These are phyloP conservation scores for Morpho deidamia DNA, from an alignment of 2,888 invertebrate species.

Conservation along the genomic window DNA sequence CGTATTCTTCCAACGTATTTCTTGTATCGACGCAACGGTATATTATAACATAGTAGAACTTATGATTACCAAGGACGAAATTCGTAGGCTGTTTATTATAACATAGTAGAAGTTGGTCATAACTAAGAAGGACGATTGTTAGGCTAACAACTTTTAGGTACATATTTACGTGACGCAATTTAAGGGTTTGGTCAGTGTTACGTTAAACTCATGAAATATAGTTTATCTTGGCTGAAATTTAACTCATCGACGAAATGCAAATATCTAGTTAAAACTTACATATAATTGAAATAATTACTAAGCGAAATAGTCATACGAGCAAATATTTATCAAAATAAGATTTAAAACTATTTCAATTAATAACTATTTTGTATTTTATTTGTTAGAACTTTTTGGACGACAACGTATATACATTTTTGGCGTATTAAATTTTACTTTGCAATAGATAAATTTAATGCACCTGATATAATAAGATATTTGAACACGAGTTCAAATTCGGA, in stretches of 20 bases:
- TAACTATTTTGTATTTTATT: not conserved
- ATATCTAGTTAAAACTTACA: not conserved
- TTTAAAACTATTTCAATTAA: not conserved
- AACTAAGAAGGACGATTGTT: too few species aligned
- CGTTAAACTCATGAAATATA: not conserved
- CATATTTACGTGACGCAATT: too few species aligned
- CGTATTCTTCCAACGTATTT: slow-evolving; percentile 8
- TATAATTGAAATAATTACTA: not conserved
- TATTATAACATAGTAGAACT: too few species aligned
- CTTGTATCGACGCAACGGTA: not conserved
- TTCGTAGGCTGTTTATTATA: too few species aligned
- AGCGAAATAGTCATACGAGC: not conserved
- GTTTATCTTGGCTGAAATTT: slow-evolving; percentile 3
- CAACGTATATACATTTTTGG: not conserved
- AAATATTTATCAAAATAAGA: not conserved
- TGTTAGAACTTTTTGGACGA: slow-evolving; percentile 3
- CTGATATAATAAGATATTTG: not conserved
- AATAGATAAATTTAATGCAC: not conserved
- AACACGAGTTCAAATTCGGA: too few species aligned
- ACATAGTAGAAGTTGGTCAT: too few species aligned
- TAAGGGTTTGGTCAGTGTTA: too few species aligned
- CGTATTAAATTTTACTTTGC: not conserved
- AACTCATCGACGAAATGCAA: not conserved
- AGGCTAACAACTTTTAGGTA: too few species aligned
- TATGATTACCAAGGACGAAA: too few species aligned